Base-by-base conservation (phyloP, 2,888 invertebrate species). In the Phortica okadai region DNA sequence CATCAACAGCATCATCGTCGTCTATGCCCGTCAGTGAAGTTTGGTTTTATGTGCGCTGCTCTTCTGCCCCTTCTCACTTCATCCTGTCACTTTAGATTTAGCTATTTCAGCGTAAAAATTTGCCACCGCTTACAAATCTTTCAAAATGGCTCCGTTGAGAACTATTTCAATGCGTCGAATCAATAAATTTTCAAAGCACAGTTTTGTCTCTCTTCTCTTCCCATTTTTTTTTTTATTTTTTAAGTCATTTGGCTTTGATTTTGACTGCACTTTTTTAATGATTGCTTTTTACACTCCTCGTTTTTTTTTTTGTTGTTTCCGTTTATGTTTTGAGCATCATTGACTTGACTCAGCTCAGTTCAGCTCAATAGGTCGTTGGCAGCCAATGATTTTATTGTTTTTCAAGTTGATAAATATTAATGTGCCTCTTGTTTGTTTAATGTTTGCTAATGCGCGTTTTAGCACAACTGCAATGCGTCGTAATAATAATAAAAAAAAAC, bases 121-220 rank as follows among this genome's bases (percentile, higher is more conserved):
- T 16, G 33, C 3, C 56, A 16, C 14, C 41, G 73, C 73, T 16
- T 58, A 73, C 73, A 56, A 73, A 73, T 58, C 73, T 45, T 90
- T 89, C 83, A 82, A 82, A 89, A 89, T 90, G 86, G 90, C 89
- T 84, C 89, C 90, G 79, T 80, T 81, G 89, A 89, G 89, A 88
- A 90, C 90, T 85, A 90, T 89, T 90, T 88, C 89, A 88, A 88
- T 89, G 89, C 89, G 89, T 88, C 89, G 88, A 88, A 89, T 90
- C 73, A 56, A 73, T 73, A 73, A 80, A 79, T 69, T 69, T 69
- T 69, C 14, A 56, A 69, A 69, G 45, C 25, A 21, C 16, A 33
- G 16, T 67, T 42, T 67, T 67, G 11, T 25, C 41, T 66, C 41
- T 42, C n/a, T n/a, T n/a, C n/a, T n/a, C n/a, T n/a, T n/a, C n/a